Conservation (phyloP, 2,113 vertebrate genomes). For the Rhabdornis inornatus region DNA sequence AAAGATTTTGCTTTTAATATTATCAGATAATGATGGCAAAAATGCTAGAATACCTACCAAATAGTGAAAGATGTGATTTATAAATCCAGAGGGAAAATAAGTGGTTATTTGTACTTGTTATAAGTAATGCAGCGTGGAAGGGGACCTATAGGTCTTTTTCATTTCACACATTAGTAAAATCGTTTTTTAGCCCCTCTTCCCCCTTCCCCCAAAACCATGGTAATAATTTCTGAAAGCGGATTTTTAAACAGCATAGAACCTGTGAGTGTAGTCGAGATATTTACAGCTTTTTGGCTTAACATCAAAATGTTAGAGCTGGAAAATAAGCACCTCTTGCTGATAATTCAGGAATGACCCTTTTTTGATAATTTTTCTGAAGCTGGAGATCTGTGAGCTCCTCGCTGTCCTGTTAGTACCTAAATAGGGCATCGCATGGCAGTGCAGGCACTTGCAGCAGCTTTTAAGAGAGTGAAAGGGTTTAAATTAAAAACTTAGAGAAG, state of each 20-base stretch:
- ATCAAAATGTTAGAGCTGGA: slow-evolving; percentile 27
- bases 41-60: background rate
- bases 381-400: background rate
- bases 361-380: background rate
- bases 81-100: background rate
- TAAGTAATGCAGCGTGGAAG: background rate
- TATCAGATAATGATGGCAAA: slow-evolving; percentile 56
- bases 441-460: slow-evolving; percentile 36
- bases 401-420: slow-evolving; percentile 15
- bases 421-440: background rate
- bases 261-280: background rate
- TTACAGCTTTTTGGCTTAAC: slow-evolving; percentile 24
- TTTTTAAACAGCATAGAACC: background rate
- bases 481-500: slow-evolving; percentile 9
- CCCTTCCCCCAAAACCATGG: background rate
- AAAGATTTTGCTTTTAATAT: slow-evolving; percentile 49
- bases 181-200: background rate
- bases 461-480: slow-evolving; percentile 10
- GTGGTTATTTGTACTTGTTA: background rate
- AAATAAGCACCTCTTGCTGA: slow-evolving; percentile 46
- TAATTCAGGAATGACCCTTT: slow-evolving; percentile 25
- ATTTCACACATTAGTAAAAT: slow-evolving; percentile 32
- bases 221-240: slow-evolving; percentile 31
- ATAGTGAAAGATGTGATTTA: background rate
- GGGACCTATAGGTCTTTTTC: background rate